Percentiles rank a stretch among this genome's conserved stretches.
Conservation (phyloP, 2,113 vertebrate genomes). For the Peromyscus polionotus region DNA sequence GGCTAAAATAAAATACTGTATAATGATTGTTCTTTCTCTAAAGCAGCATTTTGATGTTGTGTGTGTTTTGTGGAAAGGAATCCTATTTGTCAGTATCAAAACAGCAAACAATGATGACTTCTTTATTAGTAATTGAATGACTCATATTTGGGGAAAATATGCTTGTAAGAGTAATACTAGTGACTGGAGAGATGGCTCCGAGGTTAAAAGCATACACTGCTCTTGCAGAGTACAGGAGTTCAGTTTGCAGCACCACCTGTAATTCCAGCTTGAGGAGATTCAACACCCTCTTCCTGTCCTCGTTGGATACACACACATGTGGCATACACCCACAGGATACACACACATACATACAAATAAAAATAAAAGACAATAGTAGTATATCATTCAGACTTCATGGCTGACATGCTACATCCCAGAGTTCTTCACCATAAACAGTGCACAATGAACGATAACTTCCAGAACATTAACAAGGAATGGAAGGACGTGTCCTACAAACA, state of each 20-base stretch:
- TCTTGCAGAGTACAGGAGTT: neutral
- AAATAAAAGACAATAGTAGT: neutral
- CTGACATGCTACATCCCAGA: neutral
- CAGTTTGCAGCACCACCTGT: neutral
- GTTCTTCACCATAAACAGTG: neutral
- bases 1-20: neutral
- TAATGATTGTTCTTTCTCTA: neutral
- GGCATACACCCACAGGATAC: neutral
- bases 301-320: neutral
- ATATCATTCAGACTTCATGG: neutral
- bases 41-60: slow-evolving; percentile 4
- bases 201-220: neutral
- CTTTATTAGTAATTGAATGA: neutral
- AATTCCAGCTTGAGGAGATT: neutral
- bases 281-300: neutral
- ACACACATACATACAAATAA: no score
- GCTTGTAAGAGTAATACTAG: neutral
- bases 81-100: neutral
- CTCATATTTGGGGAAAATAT: slow-evolving; percentile 13
- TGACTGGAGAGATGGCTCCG: neutral
- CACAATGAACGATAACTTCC: neutral
- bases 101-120: neutral
- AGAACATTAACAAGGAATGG: neutral
- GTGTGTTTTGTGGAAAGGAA: neutral
- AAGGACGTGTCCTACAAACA: neutral